phyloP scores from a whole-genome alignment of 2,888 invertebrate genomes.

The Metopia argyrocephala region DNA sequence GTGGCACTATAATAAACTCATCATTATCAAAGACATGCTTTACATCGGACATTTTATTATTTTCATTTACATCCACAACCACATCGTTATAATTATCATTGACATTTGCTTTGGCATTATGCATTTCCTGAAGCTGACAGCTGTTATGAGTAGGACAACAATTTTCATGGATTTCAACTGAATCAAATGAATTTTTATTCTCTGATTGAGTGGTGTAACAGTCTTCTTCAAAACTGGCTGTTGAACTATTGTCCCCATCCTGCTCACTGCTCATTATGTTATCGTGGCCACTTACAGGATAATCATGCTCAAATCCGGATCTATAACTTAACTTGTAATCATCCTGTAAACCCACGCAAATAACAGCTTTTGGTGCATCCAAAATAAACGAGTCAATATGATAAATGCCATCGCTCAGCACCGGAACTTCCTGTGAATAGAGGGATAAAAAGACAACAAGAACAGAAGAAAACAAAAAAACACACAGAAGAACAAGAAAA shows the following conservation, averaged over 20 bases:
- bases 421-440: conserved; percentile 76
- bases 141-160: conserved; percentile 23
- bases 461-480: conserved; percentile 62
- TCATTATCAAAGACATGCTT: conserved; percentile 62
- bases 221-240: conserved; percentile 31
- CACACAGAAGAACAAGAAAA: conserved; percentile 39
- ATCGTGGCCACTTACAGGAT: conserved; percentile 43
- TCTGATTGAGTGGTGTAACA: conserved; percentile 45
- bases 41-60: background rate
- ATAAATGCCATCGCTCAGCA: conserved; percentile 73
- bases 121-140: background rate
- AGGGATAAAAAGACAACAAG: conserved; percentile 68
- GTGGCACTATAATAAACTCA: conserved; percentile 69
- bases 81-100: conserved; percentile 20
- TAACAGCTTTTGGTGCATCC: conserved; percentile 76
- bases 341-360: conserved; percentile 77
- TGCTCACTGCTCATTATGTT: conserved; percentile 49
- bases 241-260: conserved; percentile 46
- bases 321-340: conserved; percentile 72
- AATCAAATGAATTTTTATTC: conserved; percentile 61
- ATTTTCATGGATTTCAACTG: conserved; percentile 31
- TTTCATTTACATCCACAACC: conserved; percentile 20
- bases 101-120: conserved; percentile 34
- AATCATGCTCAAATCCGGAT: conserved; percentile 34
- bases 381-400: conserved; percentile 77